Conservation (phyloP, 1,140 invertebrate species). For the Zaprionus davidi region DNA sequence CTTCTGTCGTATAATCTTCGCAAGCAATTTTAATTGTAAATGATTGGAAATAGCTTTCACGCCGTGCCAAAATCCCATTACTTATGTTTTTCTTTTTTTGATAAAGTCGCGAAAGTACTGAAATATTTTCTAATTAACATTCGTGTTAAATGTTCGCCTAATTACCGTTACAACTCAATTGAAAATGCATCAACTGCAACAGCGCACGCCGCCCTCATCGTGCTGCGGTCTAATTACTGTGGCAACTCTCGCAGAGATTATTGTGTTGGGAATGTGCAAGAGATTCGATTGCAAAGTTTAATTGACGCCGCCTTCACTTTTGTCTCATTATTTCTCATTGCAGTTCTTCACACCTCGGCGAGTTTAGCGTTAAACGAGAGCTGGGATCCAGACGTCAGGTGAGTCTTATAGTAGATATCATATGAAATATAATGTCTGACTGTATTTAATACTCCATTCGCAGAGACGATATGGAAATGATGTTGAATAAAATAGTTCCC, state of each 20-base stretch:
- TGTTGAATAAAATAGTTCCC: slow-evolving; percentile 99
- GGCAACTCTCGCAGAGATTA: slow-evolving; percentile 20
- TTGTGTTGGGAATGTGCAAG: slow-evolving; percentile 2
- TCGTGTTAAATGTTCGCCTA: slow-evolving; percentile 56
- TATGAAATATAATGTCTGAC: not conserved
- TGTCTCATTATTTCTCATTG: slow-evolving; percentile 83
- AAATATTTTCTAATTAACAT: slow-evolving; percentile 37
- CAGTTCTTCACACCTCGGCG: slow-evolving; percentile 98
- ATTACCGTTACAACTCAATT: slow-evolving; percentile 73
- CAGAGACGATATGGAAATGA: slow-evolving; percentile 98
- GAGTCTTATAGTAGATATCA: slow-evolving; percentile 27
- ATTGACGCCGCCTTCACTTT: slow-evolving; percentile 53
- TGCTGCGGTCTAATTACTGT: slow-evolving; percentile 62
- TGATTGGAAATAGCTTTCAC: slow-evolving; percentile 37
- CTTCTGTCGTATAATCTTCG: slow-evolving; percentile 55
- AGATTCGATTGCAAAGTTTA: slow-evolving; percentile 53
- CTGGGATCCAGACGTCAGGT: slow-evolving; percentile 97
- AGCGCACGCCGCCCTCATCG: slow-evolving; percentile 49
- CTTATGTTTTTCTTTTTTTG: not conserved
- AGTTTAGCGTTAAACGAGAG: slow-evolving; percentile 98
- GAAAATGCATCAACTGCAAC: slow-evolving; percentile 50
- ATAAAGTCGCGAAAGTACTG: slow-evolving; percentile 3
- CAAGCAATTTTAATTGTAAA: slow-evolving; percentile 26
- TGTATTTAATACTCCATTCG: not conserved
- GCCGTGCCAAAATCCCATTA: slow-evolving; percentile 15